Base-by-base conservation (phyloP, 2,888 invertebrate species). In the Polyploca ridens region DNA sequence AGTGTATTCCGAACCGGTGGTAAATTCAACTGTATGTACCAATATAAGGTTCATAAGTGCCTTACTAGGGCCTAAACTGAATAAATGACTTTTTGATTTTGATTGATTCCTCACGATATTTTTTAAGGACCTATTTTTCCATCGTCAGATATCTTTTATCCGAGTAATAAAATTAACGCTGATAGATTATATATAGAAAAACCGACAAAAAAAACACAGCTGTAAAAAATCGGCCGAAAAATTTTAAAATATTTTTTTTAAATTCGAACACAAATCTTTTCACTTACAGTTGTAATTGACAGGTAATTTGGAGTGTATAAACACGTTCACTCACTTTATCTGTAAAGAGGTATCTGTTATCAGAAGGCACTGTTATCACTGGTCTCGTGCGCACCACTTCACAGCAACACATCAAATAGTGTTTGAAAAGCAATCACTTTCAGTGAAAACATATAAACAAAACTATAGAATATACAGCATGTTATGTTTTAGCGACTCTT, bases 341-440 rank as follows among this genome's bases (percentile, higher is more conserved):
- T 44, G 13, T 8, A 13, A 11, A 61, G 61, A 46, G 10, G n/a
- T 46, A 46, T 44, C 54, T 61, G 27, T 41, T 61, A 61, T 61
- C 61, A 41, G n/a, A 10, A 8, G 10, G 54, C 16, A 54, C 54
- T n/a, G 54, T 54, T 61, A 61, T 61, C 61, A 44, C 59, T 3
- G 3, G 27, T 19, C 61, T 61, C 61, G 61, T 61, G 61, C 27
- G 61, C 61, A 61, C 38, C 27, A 19, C 41, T 61, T 61, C 54
- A 19, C 19, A 61, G 27, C 61, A 38, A 35, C 61, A 38, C 60
- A 19, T 41, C 41, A 61, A 61, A 41, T 41, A 41, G 41, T 61
- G 41, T 61, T 19, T 61, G 61, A 44, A 16, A 60, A 60, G 38
- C 38, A 33, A 61, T 19, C 19, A 27, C 61, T 16, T 44, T 61